Evolutionary conservation across 1,140 invertebrate species (phyloP).

Genomic region (Sipha flava): DNA sequence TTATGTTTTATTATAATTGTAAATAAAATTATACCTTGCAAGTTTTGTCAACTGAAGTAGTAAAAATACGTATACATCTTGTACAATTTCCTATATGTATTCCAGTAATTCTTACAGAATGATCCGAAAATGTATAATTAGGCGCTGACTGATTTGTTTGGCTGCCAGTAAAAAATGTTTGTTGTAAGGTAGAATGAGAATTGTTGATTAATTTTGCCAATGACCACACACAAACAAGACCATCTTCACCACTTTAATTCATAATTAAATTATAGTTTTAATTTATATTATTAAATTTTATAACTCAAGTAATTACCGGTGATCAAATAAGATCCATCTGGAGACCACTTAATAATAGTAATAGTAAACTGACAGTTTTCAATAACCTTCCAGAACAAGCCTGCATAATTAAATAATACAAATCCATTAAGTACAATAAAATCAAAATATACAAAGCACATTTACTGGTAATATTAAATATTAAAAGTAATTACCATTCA

Average conservation of each 20-base stretch:
- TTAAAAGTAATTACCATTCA: no score
- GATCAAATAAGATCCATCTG: conserved; percentile 63
- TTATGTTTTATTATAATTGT: background rate
- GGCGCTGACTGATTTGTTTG: conserved; percentile 51
- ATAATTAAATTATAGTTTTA: background rate
- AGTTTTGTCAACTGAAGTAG: conserved; percentile 71
- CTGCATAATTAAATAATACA: background rate
- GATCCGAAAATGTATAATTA: conserved; percentile 59
- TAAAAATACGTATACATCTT: conserved; percentile 56
- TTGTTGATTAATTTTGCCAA: conserved; percentile 32
- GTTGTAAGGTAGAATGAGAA: conserved; percentile 36
- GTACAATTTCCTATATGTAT: conserved; percentile 46
- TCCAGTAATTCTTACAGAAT: conserved; percentile 56
- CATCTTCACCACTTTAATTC: conserved; percentile 64
- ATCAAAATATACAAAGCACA: no score
- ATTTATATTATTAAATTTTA: background rate
- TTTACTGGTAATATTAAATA: background rate
- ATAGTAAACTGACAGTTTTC: conserved; percentile 59
- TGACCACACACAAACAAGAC: conserved; percentile 68
- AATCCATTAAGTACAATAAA: no score
- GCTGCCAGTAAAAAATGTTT: conserved; percentile 44
- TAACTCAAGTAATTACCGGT: conserved; percentile 41
- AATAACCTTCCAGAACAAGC: conserved; percentile 64
- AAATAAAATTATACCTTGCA: conserved; percentile 54
- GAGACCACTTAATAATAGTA: conserved; percentile 61